phyloP scores from a whole-genome alignment of 2,113 vertebrate genomes.

The Chaenogobius annularis region DNA sequence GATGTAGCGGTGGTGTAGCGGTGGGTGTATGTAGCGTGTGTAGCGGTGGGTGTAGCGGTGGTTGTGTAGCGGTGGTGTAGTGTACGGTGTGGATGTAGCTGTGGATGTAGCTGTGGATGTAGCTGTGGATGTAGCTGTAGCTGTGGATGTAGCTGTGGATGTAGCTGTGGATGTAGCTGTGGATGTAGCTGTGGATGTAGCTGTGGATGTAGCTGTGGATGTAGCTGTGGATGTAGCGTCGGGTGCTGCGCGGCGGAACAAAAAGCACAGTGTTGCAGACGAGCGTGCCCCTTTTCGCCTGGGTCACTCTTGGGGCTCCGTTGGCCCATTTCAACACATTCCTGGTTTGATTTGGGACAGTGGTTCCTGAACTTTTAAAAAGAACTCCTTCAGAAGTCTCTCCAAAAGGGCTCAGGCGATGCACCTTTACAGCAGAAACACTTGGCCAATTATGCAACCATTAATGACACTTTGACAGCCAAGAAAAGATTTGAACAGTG shows the following conservation, averaged over 20 bases:
- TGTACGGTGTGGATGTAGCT: too few relatives aligned
- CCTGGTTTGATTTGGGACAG: slow-evolving; percentile 9
- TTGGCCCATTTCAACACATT: slow-evolving; percentile 24
- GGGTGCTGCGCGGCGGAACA: background rate
- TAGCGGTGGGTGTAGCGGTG: too few relatives aligned
- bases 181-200: too few relatives aligned
- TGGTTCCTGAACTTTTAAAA: background rate
- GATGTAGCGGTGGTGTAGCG: too few relatives aligned
- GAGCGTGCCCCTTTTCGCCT: background rate
- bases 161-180: too few relatives aligned
- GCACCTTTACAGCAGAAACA: background rate
- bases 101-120: too few relatives aligned
- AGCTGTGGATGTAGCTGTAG: too few relatives aligned
- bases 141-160: too few relatives aligned
- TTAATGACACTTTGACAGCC: background rate
- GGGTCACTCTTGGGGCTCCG: slow-evolving; percentile 12
- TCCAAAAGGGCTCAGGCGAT: background rate
- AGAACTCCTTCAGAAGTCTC: background rate
- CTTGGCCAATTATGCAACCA: background rate
- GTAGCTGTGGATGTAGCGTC: background rate
- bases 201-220: too few relatives aligned
- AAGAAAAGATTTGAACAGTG: too few relatives aligned
- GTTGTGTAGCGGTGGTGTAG: too few relatives aligned
- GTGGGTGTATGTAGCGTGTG: too few relatives aligned
- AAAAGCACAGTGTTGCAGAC: slow-evolving; percentile 5